These are phyloP conservation scores for Zalophus californianus DNA, from an alignment of 2,797 vertebrate species.

Conservation along the genomic window DNA sequence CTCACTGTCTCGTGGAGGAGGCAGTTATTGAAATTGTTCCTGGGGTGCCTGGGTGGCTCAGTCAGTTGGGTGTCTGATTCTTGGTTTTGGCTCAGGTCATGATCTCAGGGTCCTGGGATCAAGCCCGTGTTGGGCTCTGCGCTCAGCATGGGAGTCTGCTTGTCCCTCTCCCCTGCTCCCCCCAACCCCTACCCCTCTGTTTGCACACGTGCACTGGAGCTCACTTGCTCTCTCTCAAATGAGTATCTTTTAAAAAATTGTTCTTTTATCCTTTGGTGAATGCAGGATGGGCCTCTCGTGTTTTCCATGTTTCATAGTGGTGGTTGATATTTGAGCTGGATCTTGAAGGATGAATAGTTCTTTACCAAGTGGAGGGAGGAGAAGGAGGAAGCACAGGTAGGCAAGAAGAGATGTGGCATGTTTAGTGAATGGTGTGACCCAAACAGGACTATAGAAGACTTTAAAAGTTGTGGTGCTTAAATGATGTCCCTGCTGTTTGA, in stretches of 20 bases:
- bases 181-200: background rate
- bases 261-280: conserved; percentile 24
- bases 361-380: background rate
- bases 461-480: conserved; percentile 43
- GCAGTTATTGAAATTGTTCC: conserved; percentile 24
- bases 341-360: background rate
- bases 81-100: background rate
- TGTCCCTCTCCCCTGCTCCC: background rate
- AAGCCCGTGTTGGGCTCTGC: background rate
- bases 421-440: background rate
- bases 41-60: background rate
- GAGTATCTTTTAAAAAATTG: background rate
- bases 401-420: background rate
- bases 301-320: conserved; percentile 2
- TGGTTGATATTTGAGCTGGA: background rate
- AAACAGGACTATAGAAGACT: background rate
- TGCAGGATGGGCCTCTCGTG: background rate
- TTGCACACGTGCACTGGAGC: too few relatives aligned
- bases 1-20: background rate
- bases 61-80: background rate
- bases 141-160: background rate
- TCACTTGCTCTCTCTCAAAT: background rate
- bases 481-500: background rate
- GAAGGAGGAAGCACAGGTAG: background rate
- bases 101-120: background rate